Evolutionary conservation across 2,113 vertebrate species (phyloP).

Genomic region (Caloenas nicobarica): DNA sequence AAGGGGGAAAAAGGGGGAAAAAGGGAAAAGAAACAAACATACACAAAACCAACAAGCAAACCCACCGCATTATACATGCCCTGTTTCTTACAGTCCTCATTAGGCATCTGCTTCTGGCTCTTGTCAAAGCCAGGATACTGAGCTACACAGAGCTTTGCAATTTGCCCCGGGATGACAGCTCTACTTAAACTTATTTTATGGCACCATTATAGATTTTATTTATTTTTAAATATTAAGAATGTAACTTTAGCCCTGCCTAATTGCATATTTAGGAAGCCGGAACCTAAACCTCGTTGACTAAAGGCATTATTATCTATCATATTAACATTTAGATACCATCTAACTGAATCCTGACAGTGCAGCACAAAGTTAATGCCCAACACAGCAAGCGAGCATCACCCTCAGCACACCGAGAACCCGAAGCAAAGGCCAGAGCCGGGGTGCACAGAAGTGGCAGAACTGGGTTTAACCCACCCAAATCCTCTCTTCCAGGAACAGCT

Average conservation of each 20-base stretch:
- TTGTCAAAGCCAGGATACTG: neutral
- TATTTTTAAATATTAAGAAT: constrained; percentile 33
- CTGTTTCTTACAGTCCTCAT: constrained; percentile 6
- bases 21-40: neutral
- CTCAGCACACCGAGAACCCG: neutral
- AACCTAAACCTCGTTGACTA: neutral
- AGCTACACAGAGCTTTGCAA: constrained; percentile 6
- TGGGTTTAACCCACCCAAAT: neutral
- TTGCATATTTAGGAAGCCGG: neutral
- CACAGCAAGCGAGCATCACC: neutral
- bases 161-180: neutral
- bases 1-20: neutral
- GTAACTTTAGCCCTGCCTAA: constrained; percentile 8
- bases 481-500: neutral
- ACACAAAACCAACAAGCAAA: neutral
- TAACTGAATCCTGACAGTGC: neutral
- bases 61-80: neutral
- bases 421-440: neutral
- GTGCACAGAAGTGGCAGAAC: neutral
- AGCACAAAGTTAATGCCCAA: neutral
- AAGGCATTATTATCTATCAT: neutral
- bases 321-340: constrained; percentile 29
- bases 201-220: constrained; percentile 29
- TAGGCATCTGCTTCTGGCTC: constrained; percentile 33
- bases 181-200: constrained; percentile 16